Evolutionary conservation across 2,113 vertebrate species (phyloP), one percentile per base, ranked within the genome.

Genomic region (Heloderma charlesbogerti): DNA sequence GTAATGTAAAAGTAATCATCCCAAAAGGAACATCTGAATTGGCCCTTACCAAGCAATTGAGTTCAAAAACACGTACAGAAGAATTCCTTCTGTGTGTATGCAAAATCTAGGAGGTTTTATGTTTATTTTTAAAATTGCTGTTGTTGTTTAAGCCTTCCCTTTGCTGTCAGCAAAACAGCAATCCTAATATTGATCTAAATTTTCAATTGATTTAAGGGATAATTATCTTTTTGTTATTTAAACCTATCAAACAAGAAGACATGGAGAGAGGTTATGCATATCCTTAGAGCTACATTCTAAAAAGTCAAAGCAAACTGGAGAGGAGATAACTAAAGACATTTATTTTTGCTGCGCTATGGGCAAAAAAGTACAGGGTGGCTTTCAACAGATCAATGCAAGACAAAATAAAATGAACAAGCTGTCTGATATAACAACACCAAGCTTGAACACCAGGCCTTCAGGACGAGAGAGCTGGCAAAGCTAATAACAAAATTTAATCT

Each of bases 401-500:
- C 92, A 93, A 96, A 94, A 51, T 88, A 91, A 94, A 95, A 96
- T 90, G 93, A 96, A 92, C 94, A 91, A 94, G 66, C 92, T 83
- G 71, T 91, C 90, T 94, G 89, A 92, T 86, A 86, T 93, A 93
- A 96, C 94, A 95, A 93, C 92, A 94, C n/a, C n/a, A 37, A 94
- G 84, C 51, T 69, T 89, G 90, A 94, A 93, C 85, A 93, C 79
- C 93, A 0, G 34, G 77, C 94, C 93, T 94, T 94, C 88, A 93
- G 93, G 93, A 96, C 89, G 5, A 92, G 77, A 86, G 91, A 95
- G 86, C 91, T 95, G 94, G 94, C 96, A 96, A 88, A 95, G 37
- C 91, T 93, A 91, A 94, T 95, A 92, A 95, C 34, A 54, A 57
- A 31, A 88, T 87, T 93, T 93, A 82, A 71, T 92, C 89, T 94